phyloP scores from a whole-genome alignment of 2,113 vertebrate species.

The Ciconia boyciana region DNA sequence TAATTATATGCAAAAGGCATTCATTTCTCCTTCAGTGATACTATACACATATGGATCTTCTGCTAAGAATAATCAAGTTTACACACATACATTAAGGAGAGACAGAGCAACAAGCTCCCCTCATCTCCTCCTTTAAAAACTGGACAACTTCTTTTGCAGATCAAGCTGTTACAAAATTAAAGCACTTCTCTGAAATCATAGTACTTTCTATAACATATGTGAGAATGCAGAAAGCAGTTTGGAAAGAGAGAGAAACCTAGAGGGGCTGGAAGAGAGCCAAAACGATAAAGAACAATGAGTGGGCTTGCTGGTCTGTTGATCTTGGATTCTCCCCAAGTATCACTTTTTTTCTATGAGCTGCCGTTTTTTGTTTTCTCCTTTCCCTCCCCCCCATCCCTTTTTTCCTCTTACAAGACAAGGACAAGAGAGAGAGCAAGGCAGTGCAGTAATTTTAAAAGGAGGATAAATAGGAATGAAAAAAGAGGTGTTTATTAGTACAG shows the following conservation, averaged over 20 bases:
- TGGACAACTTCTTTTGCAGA: background rate
- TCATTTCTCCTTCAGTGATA: background rate
- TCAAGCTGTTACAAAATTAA: slow-evolving; percentile 13
- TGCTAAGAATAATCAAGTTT: background rate
- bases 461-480: slow-evolving; percentile 17
- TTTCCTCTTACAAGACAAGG: background rate
- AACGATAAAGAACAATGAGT: slow-evolving; percentile 55
- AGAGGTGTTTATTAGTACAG: slow-evolving; percentile 44
- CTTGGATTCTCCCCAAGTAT: slow-evolving; percentile 51
- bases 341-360: background rate
- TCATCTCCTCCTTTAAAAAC: background rate
- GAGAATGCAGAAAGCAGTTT: slow-evolving; percentile 49
- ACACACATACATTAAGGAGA: background rate
- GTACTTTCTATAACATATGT: slow-evolving; percentile 42
- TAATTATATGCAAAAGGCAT: background rate
- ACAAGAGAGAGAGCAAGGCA: slow-evolving; percentile 6
- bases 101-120: background rate
- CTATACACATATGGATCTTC: background rate
- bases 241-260: slow-evolving; percentile 31
- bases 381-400: background rate
- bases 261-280: slow-evolving; percentile 45
- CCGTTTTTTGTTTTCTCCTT: background rate
- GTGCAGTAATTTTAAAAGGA: background rate
- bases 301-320: slow-evolving; percentile 61
- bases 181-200: background rate